These are phyloP conservation scores for Leptura quadrifasciata DNA, from an alignment of 2,888 invertebrate species.

Conservation along the genomic window DNA sequence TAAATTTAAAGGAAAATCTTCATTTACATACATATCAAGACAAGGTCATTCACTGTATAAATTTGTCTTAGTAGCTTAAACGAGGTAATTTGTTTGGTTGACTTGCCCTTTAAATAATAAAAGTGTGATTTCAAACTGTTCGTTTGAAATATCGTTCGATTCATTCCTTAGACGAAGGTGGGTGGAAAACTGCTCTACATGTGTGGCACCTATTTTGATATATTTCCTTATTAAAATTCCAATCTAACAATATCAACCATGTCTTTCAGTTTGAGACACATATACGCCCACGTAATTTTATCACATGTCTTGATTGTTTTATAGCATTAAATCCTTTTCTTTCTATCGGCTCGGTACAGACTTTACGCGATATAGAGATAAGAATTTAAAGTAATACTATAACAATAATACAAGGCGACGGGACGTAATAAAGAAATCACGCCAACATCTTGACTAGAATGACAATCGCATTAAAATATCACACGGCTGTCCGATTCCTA, in stretches of 20 bases:
- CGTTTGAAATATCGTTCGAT: conserved; percentile 25
- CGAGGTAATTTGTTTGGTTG: conserved; percentile 21
- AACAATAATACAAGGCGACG: conserved; percentile 25
- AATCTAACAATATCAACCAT: conserved; percentile 32
- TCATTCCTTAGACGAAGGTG: conserved; percentile 20
- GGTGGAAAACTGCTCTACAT: conserved; percentile 30
- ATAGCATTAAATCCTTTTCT: conserved; percentile 18
- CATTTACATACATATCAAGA: conserved; percentile 16
- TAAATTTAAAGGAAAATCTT: neutral
- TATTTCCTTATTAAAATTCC: conserved; percentile 21
- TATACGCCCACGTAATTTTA: conserved; percentile 20
- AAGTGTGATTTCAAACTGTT: conserved; percentile 17
- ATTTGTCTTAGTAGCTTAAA: conserved; percentile 11
- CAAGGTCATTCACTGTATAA: conserved; percentile 1
- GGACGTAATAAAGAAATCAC: conserved; percentile 17
- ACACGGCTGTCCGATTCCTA: neutral
- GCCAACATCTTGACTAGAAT: neutral
- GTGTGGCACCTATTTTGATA: conserved; percentile 29
- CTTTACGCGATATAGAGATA: conserved; percentile 11
- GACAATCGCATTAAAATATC: conserved; percentile 26
- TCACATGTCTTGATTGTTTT: conserved; percentile 29
- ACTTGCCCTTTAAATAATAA: conserved; percentile 18
- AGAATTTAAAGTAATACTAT: conserved; percentile 21
- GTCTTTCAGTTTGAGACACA: conserved; percentile 9
- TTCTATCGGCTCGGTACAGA: conserved; percentile 10